Percentiles rank a stretch among this genome's conserved stretches.
phyloP scores from a whole-genome alignment of 2,888 invertebrate genomes.

The Apamea anceps region DNA sequence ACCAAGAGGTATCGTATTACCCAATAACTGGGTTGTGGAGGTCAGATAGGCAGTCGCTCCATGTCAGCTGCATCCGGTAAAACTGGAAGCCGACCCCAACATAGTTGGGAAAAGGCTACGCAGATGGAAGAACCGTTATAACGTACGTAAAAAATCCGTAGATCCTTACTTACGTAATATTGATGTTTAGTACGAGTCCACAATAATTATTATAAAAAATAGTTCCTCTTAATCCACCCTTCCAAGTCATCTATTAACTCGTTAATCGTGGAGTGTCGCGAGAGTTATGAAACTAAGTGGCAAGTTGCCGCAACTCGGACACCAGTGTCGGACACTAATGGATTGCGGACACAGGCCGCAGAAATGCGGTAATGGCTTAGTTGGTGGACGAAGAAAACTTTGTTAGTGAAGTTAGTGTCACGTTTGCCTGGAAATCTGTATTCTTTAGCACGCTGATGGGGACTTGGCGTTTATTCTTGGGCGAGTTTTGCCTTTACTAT shows the following conservation, averaged over 20 bases:
- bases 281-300: constrained; percentile 47
- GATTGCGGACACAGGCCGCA: constrained; percentile 40
- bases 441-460: background rate
- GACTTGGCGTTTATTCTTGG: background rate
- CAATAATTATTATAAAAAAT: background rate
- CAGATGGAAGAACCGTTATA: no score
- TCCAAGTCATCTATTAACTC: constrained; percentile 18
- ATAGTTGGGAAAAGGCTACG: no score
- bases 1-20: no score
- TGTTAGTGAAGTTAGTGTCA: constrained; percentile 14
- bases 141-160: background rate
- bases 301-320: constrained; percentile 47
- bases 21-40: no score
- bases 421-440: background rate
- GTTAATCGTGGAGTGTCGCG: constrained; percentile 22
- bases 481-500: background rate
- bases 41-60: no score
- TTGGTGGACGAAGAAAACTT: constrained; percentile 32
- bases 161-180: background rate
- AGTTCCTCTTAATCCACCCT: background rate
- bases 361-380: constrained; percentile 46
- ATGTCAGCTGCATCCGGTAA: no score
- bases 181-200: background rate
- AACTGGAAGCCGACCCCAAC: no score
- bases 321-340: constrained; percentile 49